Percentiles rank a stretch among this genome's conserved stretches.
Evolutionary conservation across 1,140 invertebrate species (phyloP).

Genomic region (Drosophila ogumai): DNA sequence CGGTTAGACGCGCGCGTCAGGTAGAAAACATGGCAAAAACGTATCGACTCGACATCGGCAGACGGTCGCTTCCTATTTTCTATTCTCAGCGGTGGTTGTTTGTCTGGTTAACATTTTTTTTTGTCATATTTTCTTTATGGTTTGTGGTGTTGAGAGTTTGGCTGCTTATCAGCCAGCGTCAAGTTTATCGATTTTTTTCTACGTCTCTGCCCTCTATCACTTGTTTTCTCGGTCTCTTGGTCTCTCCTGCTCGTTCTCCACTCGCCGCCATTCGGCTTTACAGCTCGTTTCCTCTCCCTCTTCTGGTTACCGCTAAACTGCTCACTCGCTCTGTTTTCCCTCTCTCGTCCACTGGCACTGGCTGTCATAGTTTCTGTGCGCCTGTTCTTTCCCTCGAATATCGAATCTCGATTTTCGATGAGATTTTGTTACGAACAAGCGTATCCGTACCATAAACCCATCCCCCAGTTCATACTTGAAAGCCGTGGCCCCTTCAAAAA

Average conservation of each 20-base stretch:
- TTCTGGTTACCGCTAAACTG: neutral
- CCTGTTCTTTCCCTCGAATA: slow-evolving; percentile 85
- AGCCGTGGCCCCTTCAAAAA: slow-evolving; percentile 45
- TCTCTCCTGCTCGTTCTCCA: slow-evolving; percentile 6
- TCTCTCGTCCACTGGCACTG: slow-evolving; percentile 3
- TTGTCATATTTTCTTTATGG: slow-evolving; percentile 4
- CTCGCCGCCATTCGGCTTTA: slow-evolving; percentile 4
- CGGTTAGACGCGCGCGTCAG: slow-evolving; percentile 84
- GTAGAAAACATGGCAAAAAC: slow-evolving; percentile 58
- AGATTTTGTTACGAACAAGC: slow-evolving; percentile 75
- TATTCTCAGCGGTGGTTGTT: slow-evolving; percentile 49
- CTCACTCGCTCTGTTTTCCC: slow-evolving; percentile 2
- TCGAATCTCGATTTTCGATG: slow-evolving; percentile 85
- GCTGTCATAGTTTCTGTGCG: slow-evolving; percentile 63
- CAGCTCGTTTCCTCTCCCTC: slow-evolving; percentile 15
- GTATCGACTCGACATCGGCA: slow-evolving; percentile 30
- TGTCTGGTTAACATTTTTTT: slow-evolving; percentile 30
- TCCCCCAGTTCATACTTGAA: slow-evolving; percentile 19
- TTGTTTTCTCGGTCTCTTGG: slow-evolving; percentile 17
- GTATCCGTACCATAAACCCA: slow-evolving; percentile 31
- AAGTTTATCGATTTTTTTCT: slow-evolving; percentile 69
- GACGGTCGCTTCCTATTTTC: slow-evolving; percentile 36
- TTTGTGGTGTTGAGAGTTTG: slow-evolving; percentile 15
- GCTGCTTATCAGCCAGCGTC: slow-evolving; percentile 44
- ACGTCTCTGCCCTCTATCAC: slow-evolving; percentile 13